phyloP scores from a whole-genome alignment of 2,888 invertebrate species.

The Cynaeus angustus region DNA sequence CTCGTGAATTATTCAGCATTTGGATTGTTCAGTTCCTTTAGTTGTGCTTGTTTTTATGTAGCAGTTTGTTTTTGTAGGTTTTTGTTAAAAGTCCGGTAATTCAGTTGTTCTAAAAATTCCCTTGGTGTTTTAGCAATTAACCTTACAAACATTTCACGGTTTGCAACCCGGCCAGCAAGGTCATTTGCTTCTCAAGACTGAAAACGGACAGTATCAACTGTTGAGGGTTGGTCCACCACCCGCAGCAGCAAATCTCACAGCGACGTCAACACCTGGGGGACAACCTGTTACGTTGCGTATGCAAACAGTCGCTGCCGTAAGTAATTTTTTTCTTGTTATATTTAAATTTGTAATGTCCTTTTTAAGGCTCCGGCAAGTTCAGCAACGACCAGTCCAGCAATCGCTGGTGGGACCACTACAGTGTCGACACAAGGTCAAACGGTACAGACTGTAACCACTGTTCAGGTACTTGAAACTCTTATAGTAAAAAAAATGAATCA shows the following conservation, averaged over 20 bases:
- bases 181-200: constrained; percentile 95
- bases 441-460: constrained; percentile 57
- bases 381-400: constrained; percentile 59
- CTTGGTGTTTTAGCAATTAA: constrained; percentile 79
- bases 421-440: constrained; percentile 60
- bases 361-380: constrained; percentile 58
- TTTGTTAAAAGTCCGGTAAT: neutral
- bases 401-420: constrained; percentile 61
- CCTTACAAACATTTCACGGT: constrained; percentile 89
- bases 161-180: constrained; percentile 91
- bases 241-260: constrained; percentile 72
- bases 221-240: constrained; percentile 91
- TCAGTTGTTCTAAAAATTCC: constrained; percentile 15
- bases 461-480: constrained; percentile 49
- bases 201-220: constrained; percentile 96
- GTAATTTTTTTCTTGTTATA: neutral
- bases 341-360: constrained; percentile 3
- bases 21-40: constrained; percentile 16
- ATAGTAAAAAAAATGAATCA: too few relatives aligned
- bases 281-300: constrained; percentile 85
- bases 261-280: constrained; percentile 75
- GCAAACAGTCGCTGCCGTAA: constrained; percentile 82
- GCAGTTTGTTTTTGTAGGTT: constrained; percentile 33
- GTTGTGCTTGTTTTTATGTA: constrained; percentile 33
- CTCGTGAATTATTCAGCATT: constrained; percentile 16